Evolutionary conservation across 2,888 invertebrate genomes (phyloP).

Genomic region (Petrophora chlorosata): DNA sequence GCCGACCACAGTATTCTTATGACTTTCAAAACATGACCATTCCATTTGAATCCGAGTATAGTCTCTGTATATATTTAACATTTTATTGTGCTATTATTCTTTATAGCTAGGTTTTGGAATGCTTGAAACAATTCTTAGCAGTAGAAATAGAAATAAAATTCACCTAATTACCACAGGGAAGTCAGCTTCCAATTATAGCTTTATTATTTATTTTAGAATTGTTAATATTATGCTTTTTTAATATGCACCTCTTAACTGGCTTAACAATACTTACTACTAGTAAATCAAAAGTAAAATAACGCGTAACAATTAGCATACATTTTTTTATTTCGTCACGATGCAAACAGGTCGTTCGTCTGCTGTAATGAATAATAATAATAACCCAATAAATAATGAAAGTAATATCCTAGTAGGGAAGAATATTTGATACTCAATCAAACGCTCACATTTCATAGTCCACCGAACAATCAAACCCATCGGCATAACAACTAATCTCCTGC

Average conservation of each 20-base stretch:
- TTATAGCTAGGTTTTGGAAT: conserved; percentile 52
- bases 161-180: conserved; percentile 23
- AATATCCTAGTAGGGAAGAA: background rate
- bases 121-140: conserved; percentile 46
- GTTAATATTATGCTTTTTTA: too few species aligned
- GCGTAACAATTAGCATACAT: too few species aligned
- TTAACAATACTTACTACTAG: too few species aligned
- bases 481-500: conserved; percentile 28
- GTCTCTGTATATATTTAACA: conserved; percentile 62
- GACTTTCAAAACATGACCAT: conserved; percentile 75
- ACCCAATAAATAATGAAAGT: background rate
- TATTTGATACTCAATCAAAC: background rate
- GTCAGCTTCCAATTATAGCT: conserved; percentile 1
- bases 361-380: too few species aligned
- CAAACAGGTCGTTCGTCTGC: too few species aligned
- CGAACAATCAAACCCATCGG: conserved; percentile 33
- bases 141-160: conserved; percentile 46
- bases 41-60: conserved; percentile 65
- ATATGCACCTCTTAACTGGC: too few species aligned
- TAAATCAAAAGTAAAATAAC: too few species aligned
- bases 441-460: conserved; percentile 27
- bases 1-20: conserved; percentile 68
- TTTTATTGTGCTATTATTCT: conserved; percentile 69
- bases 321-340: too few species aligned
- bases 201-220: background rate